A percentile compares a stretch with the other conserved stretches of the same genome.
phyloP scores from a whole-genome alignment of 2,797 vertebrate genomes.

The Ceyx erithaca region DNA sequence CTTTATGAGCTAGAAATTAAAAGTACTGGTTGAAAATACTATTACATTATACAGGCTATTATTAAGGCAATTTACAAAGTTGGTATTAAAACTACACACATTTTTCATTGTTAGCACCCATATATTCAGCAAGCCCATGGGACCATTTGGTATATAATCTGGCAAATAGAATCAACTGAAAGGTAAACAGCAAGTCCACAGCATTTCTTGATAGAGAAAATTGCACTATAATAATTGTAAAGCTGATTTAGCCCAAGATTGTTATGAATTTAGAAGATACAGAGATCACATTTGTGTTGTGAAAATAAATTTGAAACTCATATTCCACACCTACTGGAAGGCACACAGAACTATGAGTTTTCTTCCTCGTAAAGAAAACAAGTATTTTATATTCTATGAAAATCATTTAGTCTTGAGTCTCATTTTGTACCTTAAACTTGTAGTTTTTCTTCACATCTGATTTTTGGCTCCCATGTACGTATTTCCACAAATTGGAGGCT shows the following conservation, averaged over 20 bases:
- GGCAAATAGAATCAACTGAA: slow-evolving; percentile 79
- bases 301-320: slow-evolving; percentile 32
- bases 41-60: slow-evolving; percentile 84
- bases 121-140: slow-evolving; percentile 78
- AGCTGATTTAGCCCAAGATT: slow-evolving; percentile 68
- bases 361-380: neutral
- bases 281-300: neutral
- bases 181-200: slow-evolving; percentile 76
- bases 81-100: slow-evolving; percentile 82
- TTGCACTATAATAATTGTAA: slow-evolving; percentile 59
- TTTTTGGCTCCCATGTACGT: neutral
- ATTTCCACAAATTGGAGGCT: neutral
- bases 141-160: slow-evolving; percentile 78
- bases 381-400: neutral
- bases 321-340: neutral
- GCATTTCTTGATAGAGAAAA: slow-evolving; percentile 71
- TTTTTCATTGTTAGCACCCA: slow-evolving; percentile 82
- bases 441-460: neutral
- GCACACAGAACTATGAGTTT: neutral
- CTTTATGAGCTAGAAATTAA: slow-evolving; percentile 89
- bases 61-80: slow-evolving; percentile 88
- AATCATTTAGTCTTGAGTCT: neutral
- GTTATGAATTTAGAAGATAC: slow-evolving; percentile 51
- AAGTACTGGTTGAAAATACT: slow-evolving; percentile 86
- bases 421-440: neutral